These are phyloP conservation scores for Thereva nobilitata DNA, from an alignment of 2,888 invertebrate species.

Conservation along the genomic window DNA sequence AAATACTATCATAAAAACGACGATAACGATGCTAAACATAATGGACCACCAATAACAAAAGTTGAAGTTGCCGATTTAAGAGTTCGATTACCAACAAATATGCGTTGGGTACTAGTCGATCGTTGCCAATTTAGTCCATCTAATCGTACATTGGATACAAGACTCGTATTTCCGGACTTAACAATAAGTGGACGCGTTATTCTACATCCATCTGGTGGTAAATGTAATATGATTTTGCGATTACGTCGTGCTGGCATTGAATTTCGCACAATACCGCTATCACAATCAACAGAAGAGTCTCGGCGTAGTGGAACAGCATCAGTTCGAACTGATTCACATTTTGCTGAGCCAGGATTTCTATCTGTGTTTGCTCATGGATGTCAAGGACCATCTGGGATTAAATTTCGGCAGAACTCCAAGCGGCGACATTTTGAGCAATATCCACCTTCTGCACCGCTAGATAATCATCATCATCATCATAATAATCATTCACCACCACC, in stretches of 20 bases:
- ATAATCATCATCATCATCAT: background rate
- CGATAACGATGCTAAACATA: background rate
- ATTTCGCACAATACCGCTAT: slow-evolving; percentile 69
- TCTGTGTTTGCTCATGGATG: slow-evolving; percentile 86
- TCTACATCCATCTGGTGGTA: slow-evolving; percentile 60
- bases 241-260: slow-evolving; percentile 79
- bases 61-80: slow-evolving; percentile 54
- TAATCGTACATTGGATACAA: slow-evolving; percentile 74
- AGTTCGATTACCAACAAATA: slow-evolving; percentile 69
- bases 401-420: slow-evolving; percentile 54
- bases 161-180: slow-evolving; percentile 76
- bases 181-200: slow-evolving; percentile 79
- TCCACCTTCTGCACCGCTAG: background rate
- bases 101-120: slow-evolving; percentile 73
- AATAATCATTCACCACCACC: background rate
- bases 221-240: slow-evolving; percentile 79
- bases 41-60: slow-evolving; percentile 45
- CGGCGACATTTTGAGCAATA: slow-evolving; percentile 48
- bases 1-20: background rate
- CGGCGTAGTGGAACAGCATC: slow-evolving; percentile 50
- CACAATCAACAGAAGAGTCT: slow-evolving; percentile 45
- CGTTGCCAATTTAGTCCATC: slow-evolving; percentile 75
- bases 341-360: slow-evolving; percentile 81
- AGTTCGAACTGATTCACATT: slow-evolving; percentile 76
- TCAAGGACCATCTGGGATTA: slow-evolving; percentile 59